Conservation (phyloP, 1,140 invertebrate species). For the Conus ventricosus region DNA sequence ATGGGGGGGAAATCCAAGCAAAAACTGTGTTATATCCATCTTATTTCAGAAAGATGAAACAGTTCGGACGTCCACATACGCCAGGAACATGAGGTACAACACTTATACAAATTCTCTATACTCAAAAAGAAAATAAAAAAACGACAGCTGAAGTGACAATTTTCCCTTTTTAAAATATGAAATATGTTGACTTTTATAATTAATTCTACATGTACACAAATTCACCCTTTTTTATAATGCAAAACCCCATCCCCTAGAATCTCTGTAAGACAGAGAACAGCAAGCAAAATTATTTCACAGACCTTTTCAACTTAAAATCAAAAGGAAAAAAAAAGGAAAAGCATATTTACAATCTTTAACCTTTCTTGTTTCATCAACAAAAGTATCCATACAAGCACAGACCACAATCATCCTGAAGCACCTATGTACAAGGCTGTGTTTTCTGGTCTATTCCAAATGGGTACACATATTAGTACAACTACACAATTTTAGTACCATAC, state of each 20-base stretch:
- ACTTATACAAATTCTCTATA: not conserved
- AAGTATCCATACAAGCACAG: not conserved
- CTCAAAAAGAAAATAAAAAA: not conserved
- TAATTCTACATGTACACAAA: not conserved
- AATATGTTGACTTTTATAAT: not conserved
- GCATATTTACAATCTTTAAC: not conserved
- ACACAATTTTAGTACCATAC: not conserved
- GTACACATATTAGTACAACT: not conserved
- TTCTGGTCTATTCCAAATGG: not conserved
- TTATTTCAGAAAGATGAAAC: not conserved
- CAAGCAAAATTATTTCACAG: not conserved
- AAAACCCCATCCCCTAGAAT: not conserved
- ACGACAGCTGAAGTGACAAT: not conserved
- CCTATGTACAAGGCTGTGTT: not conserved
- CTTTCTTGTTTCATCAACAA: not conserved
- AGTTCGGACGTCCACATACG: not conserved
- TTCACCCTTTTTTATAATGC: not conserved
- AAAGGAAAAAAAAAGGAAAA: not conserved
- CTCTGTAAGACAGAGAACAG: not conserved
- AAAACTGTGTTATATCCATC: too few relatives aligned
- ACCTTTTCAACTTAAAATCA: too few relatives aligned
- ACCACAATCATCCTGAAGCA: not conserved
- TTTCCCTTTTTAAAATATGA: not conserved
- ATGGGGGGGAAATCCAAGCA: too few relatives aligned
- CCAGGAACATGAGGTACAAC: not conserved